Conservation (phyloP, 2,797 vertebrate genomes). For the Channallabes apus region DNA sequence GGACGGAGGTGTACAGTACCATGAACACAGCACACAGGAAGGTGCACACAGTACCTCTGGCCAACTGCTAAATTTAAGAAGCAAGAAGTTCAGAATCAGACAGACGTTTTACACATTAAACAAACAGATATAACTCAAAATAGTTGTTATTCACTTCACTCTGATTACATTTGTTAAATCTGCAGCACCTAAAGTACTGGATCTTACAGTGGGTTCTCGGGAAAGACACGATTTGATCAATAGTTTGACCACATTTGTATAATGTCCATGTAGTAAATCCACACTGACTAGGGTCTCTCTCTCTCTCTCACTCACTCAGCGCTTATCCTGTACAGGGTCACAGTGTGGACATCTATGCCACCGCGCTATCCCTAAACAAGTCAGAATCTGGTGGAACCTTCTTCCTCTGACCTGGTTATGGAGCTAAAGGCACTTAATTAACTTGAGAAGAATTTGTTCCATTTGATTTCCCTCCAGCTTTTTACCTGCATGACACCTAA, state of each 20-base stretch:
- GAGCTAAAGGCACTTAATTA: background rate
- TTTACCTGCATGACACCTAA: background rate
- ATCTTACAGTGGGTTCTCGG: background rate
- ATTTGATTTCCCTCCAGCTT: background rate
- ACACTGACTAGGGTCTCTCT: background rate
- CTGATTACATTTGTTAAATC: background rate
- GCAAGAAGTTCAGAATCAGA: background rate
- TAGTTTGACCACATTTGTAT: background rate
- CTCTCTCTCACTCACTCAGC: too few relatives aligned
- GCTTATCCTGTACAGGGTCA: too few relatives aligned
- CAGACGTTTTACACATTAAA: background rate
- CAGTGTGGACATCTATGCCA: too few relatives aligned
- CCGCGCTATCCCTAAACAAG: too few relatives aligned
- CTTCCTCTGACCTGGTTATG: background rate
- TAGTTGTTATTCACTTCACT: background rate
- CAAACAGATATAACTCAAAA: background rate
- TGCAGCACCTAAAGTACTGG: background rate
- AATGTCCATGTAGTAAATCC: background rate
- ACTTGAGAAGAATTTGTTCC: background rate
- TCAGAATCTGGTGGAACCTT: background rate
- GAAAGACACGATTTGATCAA: background rate
- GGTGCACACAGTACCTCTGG: background rate
- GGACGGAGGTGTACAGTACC: too few relatives aligned
- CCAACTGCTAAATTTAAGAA: background rate
- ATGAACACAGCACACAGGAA: background rate